Conservation (phyloP, 2,113 vertebrate species). For the Catharus bicknelli region DNA sequence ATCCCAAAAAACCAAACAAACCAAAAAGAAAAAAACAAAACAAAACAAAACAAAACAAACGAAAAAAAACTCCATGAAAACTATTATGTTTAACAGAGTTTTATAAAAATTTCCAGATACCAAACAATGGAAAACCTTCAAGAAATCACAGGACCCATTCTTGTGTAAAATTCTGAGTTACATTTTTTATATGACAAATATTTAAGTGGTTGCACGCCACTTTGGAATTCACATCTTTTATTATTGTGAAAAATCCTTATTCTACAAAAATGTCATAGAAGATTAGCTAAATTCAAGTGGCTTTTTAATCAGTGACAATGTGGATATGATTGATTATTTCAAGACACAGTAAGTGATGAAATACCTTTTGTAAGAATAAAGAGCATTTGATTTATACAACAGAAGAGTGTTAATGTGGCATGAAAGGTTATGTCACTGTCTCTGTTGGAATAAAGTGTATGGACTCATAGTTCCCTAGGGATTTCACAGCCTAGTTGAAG, state of each 20-base stretch:
- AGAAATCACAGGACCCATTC: not conserved
- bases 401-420: not conserved
- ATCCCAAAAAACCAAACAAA: not conserved
- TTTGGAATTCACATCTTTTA: not conserved
- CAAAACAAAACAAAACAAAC: not conserved
- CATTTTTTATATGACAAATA: not conserved
- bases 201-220: not conserved
- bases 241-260: not conserved
- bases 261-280: not conserved
- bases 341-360: not conserved
- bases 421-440: not conserved
- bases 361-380: not conserved
- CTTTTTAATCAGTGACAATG: not conserved
- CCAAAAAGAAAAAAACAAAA: too few species aligned
- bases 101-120: not conserved
- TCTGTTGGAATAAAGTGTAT: not conserved
- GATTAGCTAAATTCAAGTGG: not conserved
- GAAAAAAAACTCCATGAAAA: too few species aligned
- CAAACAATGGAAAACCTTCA: not conserved
- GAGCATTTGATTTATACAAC: not conserved
- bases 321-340: not conserved
- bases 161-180: not conserved
- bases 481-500: not conserved
- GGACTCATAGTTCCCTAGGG: fast-evolving
- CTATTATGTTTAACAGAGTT: not conserved